Evolutionary conservation across 2,113 vertebrate genomes (phyloP), one percentile per base, ranked within the genome.

Genomic region (Indicator maculatus): DNA sequence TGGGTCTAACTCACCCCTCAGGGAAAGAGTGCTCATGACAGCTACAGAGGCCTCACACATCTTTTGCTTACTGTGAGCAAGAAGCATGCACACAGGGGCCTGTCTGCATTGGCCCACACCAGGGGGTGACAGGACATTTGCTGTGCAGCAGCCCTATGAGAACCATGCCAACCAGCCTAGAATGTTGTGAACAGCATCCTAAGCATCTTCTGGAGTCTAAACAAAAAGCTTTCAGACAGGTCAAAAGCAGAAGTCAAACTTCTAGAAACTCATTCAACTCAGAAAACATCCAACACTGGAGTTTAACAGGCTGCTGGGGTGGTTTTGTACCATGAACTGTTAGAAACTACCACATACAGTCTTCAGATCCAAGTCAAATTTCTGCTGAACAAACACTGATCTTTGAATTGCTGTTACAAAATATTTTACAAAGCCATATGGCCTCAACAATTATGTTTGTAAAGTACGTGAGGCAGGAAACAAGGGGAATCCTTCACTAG

Each of bases 181-280:
- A 36, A 18, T 0, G 0, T 60, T 7, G 1, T 3, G 1, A 52
- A 8, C 10, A 17, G 45, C 6, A 0, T 14, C 65, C 38, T 8
- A 5, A 71, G 69, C 53, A 4, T 4, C 88, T 45, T 15, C 58
- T 28, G 5, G n/a, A 17, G 9, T 12, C 50, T 7, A 4, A 67
- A 41, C 18, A 59, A 63, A 56, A 90, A n/a, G 0, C 0, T 20
- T 61, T 38, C 39, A 0, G 1, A 20, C 4, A 28, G 53, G 12
- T 27, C 15, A 36, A 36, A 89, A 79, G 79, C 39, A 38, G 5
- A 67, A 69, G 18, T 0, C 5, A 0, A 58, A 70, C 5, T 58
- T 79, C 26, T 2, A 30, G 16, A 11, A 55, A 86, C 21, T 31
- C 24, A 33, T 21, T 92, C 27, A 26, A 8, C 23, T 26, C 31